phyloP scores from a whole-genome alignment of 2,888 invertebrate species.

The Cheilosia soror region DNA sequence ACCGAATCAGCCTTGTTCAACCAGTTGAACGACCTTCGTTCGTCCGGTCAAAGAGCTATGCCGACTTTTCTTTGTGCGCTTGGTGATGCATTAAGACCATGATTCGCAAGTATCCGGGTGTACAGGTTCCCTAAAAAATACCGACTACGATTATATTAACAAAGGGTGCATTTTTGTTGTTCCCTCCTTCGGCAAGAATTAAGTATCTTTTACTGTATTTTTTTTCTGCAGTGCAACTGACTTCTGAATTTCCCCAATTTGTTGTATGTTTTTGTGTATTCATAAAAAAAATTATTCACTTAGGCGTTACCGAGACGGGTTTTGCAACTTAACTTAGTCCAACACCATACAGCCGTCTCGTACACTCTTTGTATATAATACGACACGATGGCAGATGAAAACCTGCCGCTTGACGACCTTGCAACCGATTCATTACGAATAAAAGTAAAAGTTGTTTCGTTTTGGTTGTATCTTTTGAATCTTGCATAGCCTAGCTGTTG shows the following conservation, averaged over 20 bases:
- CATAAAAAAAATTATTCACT: constrained; percentile 48
- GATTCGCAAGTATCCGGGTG: constrained; percentile 27
- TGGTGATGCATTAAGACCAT: constrained; percentile 10
- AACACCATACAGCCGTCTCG: constrained; percentile 11
- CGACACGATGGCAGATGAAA: constrained; percentile 66
- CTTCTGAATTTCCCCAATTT: constrained; percentile 58
- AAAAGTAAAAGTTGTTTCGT: constrained; percentile 75
- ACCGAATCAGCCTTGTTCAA: constrained; percentile 52
- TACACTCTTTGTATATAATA: background rate
- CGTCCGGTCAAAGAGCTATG: constrained; percentile 45
- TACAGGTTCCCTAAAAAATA: background rate
- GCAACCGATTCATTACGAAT: constrained; percentile 81
- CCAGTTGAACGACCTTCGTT: constrained; percentile 72
- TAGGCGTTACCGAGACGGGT: constrained; percentile 71
- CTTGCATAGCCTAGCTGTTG: constrained; percentile 18
- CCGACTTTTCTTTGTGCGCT: background rate
- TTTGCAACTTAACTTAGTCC: constrained; percentile 56
- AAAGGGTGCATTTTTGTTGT: constrained; percentile 1
- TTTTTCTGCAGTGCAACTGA: constrained; percentile 7
- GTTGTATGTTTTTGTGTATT: constrained; percentile 9
- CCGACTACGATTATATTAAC: background rate
- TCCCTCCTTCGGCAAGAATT: constrained; percentile 8
- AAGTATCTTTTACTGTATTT: constrained; percentile 1
- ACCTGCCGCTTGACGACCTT: constrained; percentile 81
- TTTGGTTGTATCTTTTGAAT: constrained; percentile 47